Conservation (phyloP, 2,797 vertebrate species). For the Cyprinodon diabolis region DNA sequence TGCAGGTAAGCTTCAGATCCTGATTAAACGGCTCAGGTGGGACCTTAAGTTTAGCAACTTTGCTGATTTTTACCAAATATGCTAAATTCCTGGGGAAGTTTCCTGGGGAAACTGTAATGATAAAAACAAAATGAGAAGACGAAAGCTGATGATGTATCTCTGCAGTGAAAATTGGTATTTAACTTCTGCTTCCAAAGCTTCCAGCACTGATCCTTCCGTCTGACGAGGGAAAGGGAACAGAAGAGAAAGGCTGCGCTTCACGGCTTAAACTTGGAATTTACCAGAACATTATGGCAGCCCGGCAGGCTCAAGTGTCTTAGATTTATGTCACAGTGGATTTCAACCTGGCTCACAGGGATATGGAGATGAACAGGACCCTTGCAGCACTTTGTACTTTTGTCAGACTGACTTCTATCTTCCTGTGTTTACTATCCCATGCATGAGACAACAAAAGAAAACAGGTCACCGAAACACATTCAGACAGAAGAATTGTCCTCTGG, state of each 20-base stretch:
- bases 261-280: constrained; percentile 35
- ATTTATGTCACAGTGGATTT: constrained; percentile 34
- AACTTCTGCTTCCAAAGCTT: constrained; percentile 17
- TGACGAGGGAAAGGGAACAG: constrained; percentile 20
- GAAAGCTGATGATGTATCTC: constrained; percentile 2
- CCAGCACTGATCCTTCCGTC: constrained; percentile 31
- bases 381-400: constrained; percentile 2
- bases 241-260: constrained; percentile 24
- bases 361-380: constrained; percentile 33
- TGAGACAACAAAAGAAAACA: constrained; percentile 1
- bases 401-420: constrained; percentile 5
- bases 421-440: constrained; percentile 13
- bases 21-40: neutral
- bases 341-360: constrained; percentile 26
- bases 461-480: neutral
- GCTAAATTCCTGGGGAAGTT: neutral
- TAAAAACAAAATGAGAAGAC: constrained; percentile 1
- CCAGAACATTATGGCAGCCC: constrained; percentile 19
- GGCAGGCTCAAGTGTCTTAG: constrained; percentile 28
- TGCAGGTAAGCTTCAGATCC: too few relatives aligned
- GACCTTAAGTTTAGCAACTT: neutral
- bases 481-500: neutral
- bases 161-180: constrained; percentile 15
- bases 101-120: constrained; percentile 6
- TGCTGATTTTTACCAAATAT: neutral